Percentiles rank a stretch among this genome's conserved stretches.
Evolutionary conservation across 2,888 invertebrate genomes (phyloP).

Genomic region (Cantharis rustica): DNA sequence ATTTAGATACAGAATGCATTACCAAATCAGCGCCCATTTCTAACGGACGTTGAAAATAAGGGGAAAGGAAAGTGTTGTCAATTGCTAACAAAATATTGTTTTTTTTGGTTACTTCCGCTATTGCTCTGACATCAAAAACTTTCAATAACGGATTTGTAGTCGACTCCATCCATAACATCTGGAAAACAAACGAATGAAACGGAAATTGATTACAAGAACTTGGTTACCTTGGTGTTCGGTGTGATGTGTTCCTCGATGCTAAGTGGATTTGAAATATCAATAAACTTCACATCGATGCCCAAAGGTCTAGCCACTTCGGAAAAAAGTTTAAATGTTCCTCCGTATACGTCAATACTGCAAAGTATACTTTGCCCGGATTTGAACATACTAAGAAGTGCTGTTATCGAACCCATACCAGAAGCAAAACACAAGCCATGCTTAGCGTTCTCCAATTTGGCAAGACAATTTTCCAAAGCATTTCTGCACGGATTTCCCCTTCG

Average conservation of each 20-base stretch:
- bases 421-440: constrained; percentile 79
- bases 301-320: constrained; percentile 59
- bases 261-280: constrained; percentile 71
- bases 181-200: constrained; percentile 9
- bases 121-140: constrained; percentile 80
- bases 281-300: constrained; percentile 71
- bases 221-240: constrained; percentile 78
- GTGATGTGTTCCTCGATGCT: constrained; percentile 68
- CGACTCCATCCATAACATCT: constrained; percentile 92
- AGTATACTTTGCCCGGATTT: constrained; percentile 83
- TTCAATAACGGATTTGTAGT: constrained; percentile 95
- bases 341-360: constrained; percentile 87
- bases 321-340: constrained; percentile 77
- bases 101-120: constrained; percentile 66
- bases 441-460: constrained; percentile 85
- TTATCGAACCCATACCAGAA: constrained; percentile 84
- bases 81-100: constrained; percentile 74
- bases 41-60: constrained; percentile 90
- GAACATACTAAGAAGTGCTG: constrained; percentile 72
- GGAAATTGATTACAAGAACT: not conserved
- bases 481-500: constrained; percentile 92
- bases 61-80: constrained; percentile 92
- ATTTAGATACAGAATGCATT: constrained; percentile 93
- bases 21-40: constrained; percentile 90
- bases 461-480: constrained; percentile 78